These are phyloP conservation scores for Alosa alosa DNA, from an alignment of 2,113 vertebrate species.

Conservation along the genomic window DNA sequence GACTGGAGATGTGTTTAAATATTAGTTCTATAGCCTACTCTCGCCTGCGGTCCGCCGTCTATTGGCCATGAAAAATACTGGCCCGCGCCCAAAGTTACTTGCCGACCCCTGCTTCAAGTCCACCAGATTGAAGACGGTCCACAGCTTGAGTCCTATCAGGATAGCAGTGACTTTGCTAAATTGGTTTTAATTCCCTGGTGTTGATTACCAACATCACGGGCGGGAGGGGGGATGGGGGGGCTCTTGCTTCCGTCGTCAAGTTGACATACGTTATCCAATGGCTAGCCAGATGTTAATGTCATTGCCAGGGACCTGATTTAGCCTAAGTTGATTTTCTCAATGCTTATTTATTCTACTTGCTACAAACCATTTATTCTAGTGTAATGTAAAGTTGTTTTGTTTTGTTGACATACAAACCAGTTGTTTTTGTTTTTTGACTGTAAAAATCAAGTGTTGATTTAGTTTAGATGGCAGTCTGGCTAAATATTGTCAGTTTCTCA, in stretches of 20 bases:
- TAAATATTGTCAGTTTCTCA: not conserved
- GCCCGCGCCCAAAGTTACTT: too few relatives aligned
- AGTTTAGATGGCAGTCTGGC: not conserved
- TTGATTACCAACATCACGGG: not conserved
- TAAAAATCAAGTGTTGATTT: not conserved
- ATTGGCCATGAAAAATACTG: too few relatives aligned
- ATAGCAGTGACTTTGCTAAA: not conserved
- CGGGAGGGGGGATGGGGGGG: not conserved
- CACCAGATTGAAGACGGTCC: not conserved
- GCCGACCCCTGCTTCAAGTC: too few relatives aligned
- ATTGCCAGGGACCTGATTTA: not conserved
- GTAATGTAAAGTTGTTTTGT: too few relatives aligned
- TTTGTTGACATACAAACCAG: too few relatives aligned
- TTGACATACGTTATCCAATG: too few relatives aligned
- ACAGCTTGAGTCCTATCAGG: not conserved
- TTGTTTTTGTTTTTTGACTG: too few relatives aligned
- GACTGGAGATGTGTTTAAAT: too few relatives aligned
- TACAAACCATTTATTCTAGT: not conserved
- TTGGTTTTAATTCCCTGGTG: not conserved
- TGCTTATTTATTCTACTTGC: not conserved
- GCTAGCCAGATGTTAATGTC: not conserved
- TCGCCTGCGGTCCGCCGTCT: too few relatives aligned
- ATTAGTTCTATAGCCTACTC: too few relatives aligned
- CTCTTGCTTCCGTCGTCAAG: not conserved
- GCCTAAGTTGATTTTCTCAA: not conserved